Percentiles rank a stretch among this genome's conserved stretches.
These are phyloP conservation scores for Lapara coniferarum DNA, from an alignment of 2,888 invertebrate species.

Conservation along the genomic window DNA sequence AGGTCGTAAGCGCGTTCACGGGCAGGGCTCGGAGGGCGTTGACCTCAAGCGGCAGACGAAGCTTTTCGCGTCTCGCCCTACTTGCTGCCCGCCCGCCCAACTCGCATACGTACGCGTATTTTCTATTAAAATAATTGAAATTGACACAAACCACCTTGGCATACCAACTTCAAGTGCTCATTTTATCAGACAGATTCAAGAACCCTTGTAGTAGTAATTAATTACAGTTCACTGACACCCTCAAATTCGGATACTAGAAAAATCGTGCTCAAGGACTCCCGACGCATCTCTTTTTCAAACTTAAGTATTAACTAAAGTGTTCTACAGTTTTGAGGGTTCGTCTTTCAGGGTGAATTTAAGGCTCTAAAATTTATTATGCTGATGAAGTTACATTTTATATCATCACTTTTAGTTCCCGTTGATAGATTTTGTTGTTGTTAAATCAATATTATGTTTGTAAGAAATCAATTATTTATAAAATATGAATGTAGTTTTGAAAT, in stretches of 20 bases:
- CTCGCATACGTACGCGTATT: slow-evolving; percentile 39
- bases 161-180: neutral
- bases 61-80: slow-evolving; percentile 80
- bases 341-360: slow-evolving; percentile 22
- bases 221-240: slow-evolving; percentile 32
- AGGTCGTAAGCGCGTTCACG: slow-evolving; percentile 64
- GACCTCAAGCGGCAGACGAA: slow-evolving; percentile 74
- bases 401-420: neutral
- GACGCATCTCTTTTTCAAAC: slow-evolving; percentile 12
- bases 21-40: slow-evolving; percentile 77
- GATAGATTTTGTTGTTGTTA: neutral
- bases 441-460: too few relatives aligned
- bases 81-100: slow-evolving; percentile 73
- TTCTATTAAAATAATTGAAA: slow-evolving; percentile 10
- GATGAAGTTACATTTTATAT: neutral
- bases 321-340: slow-evolving; percentile 37
- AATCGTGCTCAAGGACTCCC: slow-evolving; percentile 53
- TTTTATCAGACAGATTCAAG: neutral
- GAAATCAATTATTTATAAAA: too few relatives aligned
- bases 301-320: slow-evolving; percentile 20
- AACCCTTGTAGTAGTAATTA: slow-evolving; percentile 33
- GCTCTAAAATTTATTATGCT: neutral
- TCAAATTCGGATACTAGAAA: slow-evolving; percentile 32
- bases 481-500: too few relatives aligned
- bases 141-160: neutral